Evolutionary conservation across 1,140 invertebrate genomes (phyloP).

Genomic region (Phthorimaea operculella): DNA sequence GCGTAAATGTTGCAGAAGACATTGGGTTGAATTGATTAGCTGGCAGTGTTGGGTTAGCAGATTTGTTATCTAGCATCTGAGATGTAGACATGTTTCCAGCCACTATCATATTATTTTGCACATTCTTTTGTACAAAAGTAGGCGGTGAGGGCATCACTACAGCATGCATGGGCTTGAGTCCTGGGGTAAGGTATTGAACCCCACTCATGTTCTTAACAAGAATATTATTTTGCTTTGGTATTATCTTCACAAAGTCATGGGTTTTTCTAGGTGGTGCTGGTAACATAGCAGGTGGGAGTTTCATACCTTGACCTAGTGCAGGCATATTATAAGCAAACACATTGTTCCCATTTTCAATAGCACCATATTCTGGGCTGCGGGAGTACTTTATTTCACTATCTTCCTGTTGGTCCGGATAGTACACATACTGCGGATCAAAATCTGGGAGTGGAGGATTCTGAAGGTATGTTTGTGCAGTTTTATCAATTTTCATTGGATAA

Average conservation of each 20-base stretch:
- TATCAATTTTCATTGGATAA: constrained; percentile 45
- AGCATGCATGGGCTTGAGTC: constrained; percentile 52
- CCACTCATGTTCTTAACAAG: constrained; percentile 50
- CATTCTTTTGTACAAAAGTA: constrained; percentile 54
- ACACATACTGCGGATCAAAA: constrained; percentile 45
- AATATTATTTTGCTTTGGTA: constrained; percentile 54
- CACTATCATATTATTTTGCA: constrained; percentile 54
- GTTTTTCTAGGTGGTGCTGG: constrained; percentile 28
- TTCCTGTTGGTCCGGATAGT: constrained; percentile 42
- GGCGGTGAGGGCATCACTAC: constrained; percentile 44
- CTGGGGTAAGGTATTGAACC: constrained; percentile 50
- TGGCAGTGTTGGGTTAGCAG: constrained; percentile 23
- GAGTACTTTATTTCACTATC: constrained; percentile 60
- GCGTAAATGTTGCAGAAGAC: constrained; percentile 35
- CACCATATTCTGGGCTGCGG: constrained; percentile 50
- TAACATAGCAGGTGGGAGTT: constrained; percentile 27
- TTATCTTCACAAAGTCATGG: constrained; percentile 40
- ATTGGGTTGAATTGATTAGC: constrained; percentile 41
- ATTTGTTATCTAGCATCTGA: constrained; percentile 37
- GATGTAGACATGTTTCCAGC: constrained; percentile 30
- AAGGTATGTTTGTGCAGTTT: constrained; percentile 39
- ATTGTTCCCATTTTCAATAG: constrained; percentile 26
- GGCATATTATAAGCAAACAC: constrained; percentile 45
- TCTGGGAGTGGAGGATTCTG: constrained; percentile 27
- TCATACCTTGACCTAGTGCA: constrained; percentile 24